Evolutionary conservation across 1,140 invertebrate genomes (phyloP), one percentile per base, ranked within the genome.

Genomic region (Drosophila guanche): DNA sequence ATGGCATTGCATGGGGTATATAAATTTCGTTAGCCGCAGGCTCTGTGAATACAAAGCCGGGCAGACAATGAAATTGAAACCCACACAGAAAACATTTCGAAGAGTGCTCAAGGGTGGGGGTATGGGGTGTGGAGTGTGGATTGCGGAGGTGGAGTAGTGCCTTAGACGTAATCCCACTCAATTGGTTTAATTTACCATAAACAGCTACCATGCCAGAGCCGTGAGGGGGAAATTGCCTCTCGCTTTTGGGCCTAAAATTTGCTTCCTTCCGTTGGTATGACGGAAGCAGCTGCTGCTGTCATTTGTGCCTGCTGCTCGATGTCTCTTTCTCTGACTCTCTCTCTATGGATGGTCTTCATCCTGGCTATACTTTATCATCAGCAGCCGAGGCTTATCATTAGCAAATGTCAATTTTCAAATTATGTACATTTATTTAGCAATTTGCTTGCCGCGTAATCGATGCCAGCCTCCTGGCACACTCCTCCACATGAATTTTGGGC

Each of bases 131-230:
- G 12, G 20, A 3, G n/a, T 10, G 5, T 1, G 27, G 12, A 43
- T 40, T 1, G 16, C 14, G 41, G 16, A 33, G 45, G 46, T 20
- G n/a, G 16, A 42, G 40, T 63, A 53, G 56, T 55, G 59, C 41
- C 65, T 41, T 8, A 42, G 60, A 61, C 69, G 65, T 78, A 85
- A 85, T 81, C 77, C 66, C 78, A 72, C 74, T 81, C 81, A 88
- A 86, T 88, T 86, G 81, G 81, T 81, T 86, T 88, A 86, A 86
- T 86, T 86, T 88, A 80, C 68, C 81, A 81, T 86, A 86, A 86
- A 86, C 85, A 88, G 83, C 81, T 71, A 58, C 76, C 74, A 55
- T 71, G 56, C 60, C 60, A 63, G 43, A 33, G 75, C 58, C 55
- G 46, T 42, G 23, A 66, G 58, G 42, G 25, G 51, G 33, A 68